A percentile compares a stretch with the other conserved stretches of the same genome.
phyloP scores from a whole-genome alignment of 2,888 invertebrate genomes.

The Conomelus anceps region DNA sequence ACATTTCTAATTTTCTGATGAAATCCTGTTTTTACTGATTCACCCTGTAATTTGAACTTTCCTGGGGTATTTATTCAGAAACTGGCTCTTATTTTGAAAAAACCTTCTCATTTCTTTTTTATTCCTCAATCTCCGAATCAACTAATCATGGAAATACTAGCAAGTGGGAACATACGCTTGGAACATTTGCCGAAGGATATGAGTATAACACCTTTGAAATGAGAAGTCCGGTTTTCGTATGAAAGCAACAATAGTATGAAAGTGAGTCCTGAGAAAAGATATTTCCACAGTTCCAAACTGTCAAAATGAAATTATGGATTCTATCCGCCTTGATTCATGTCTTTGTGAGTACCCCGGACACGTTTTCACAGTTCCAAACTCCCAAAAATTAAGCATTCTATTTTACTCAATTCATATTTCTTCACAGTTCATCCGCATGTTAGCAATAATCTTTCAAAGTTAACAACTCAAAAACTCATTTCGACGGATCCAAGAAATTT shows the following conservation, averaged over 20 bases:
- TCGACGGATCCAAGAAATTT: not conserved
- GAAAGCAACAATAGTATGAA: not conserved
- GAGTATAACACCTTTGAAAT: not conserved
- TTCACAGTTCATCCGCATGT: not conserved
- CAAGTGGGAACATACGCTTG: not conserved
- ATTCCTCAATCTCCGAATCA: no score
- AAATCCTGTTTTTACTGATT: no score
- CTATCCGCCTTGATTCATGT: not conserved
- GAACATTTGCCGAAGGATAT: not conserved
- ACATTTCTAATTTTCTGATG: not conserved
- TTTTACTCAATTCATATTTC: not conserved
- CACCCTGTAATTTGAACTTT: not conserved
- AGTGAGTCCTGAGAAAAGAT: not conserved
- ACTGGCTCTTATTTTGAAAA: no score
- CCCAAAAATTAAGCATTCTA: not conserved
- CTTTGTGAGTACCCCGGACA: not conserved
- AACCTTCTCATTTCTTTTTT: no score
- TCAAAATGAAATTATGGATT: not conserved
- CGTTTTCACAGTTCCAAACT: not conserved
- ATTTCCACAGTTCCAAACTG: not conserved
- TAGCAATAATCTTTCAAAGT: not conserved
- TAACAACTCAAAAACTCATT: not conserved
- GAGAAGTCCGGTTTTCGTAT: not conserved
- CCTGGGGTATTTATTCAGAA: no score
- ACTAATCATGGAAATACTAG: not conserved